Percentiles rank a stretch among this genome's conserved stretches.
phyloP scores from a whole-genome alignment of 2,888 invertebrate genomes.

The Halictus ligatus region DNA sequence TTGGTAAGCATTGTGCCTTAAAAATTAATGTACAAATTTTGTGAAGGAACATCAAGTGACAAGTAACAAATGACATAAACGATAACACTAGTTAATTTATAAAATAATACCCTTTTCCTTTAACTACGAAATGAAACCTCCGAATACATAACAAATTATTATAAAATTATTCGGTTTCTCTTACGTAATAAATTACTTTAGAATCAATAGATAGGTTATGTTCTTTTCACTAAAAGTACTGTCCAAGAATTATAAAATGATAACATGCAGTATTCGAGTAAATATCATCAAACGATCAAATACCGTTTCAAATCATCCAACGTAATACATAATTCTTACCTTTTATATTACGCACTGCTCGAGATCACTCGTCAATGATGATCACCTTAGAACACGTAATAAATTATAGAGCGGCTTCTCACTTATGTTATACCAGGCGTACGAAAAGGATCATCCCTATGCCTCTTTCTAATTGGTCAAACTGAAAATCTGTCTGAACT shows the following conservation, averaged over 20 bases:
- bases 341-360: slow-evolving; percentile 19
- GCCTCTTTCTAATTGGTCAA: neutral
- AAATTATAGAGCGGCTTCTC: slow-evolving; percentile 8
- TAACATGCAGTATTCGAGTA: neutral
- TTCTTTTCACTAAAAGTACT: neutral
- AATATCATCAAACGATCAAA: neutral
- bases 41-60: neutral
- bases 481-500: neutral
- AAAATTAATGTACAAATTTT: slow-evolving; percentile 19
- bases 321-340: slow-evolving; percentile 41
- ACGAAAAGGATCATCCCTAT: neutral
- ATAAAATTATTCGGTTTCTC: slow-evolving; percentile 39
- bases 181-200: slow-evolving; percentile 63
- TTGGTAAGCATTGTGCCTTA: slow-evolving; percentile 77
- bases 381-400: slow-evolving; percentile 22
- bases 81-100: slow-evolving; percentile 8
- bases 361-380: slow-evolving; percentile 25
- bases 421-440: neutral
- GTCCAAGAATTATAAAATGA: neutral
- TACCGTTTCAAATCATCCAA: slow-evolving; percentile 20
- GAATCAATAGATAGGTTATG: slow-evolving; percentile 47
- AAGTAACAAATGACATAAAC: neutral
- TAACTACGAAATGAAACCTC: neutral
- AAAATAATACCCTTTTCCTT: neutral
- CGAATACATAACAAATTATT: neutral